Conservation (phyloP, 2,888 invertebrate species). For the Ashinkailepas kermadecensis region DNA sequence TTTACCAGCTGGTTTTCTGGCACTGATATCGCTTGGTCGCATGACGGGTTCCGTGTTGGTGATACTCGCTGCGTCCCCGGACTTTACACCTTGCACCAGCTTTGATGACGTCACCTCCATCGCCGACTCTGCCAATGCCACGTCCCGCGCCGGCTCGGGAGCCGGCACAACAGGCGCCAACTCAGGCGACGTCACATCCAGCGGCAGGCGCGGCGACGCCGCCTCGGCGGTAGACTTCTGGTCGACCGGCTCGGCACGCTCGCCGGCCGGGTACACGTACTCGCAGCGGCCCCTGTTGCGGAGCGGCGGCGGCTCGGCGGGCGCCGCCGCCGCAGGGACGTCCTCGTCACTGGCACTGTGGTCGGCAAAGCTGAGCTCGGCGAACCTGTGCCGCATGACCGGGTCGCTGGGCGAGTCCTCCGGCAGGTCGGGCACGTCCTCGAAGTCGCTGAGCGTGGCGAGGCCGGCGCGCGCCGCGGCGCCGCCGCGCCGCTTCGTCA, state of each 20-base stretch:
- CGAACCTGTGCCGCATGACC: slow-evolving; percentile 23
- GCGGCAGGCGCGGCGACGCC: no score
- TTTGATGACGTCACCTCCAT: not conserved
- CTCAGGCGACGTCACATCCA: not conserved
- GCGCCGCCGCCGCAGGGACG: not conserved
- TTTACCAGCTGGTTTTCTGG: not conserved
- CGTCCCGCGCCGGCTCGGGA: not conserved
- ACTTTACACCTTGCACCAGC: not conserved
- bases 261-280: not conserved
- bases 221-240: no score
- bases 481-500: slow-evolving; percentile 25
- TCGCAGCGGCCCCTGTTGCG: not conserved
- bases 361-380: slow-evolving; percentile 21
- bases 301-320: not conserved
- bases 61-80: not conserved
- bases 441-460: slow-evolving; percentile 28
- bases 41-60: not conserved
- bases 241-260: no score
- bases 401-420: slow-evolving; percentile 26
- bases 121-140: slow-evolving; percentile 30
- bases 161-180: not conserved
- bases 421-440: slow-evolving; percentile 27
- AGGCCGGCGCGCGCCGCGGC: not conserved
- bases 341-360: slow-evolving; percentile 24
- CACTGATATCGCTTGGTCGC: not conserved